A percentile compares a stretch with the other conserved stretches of the same genome.
phyloP scores from a whole-genome alignment of 2,113 vertebrate species.

The Rhagologus leucostigma region DNA sequence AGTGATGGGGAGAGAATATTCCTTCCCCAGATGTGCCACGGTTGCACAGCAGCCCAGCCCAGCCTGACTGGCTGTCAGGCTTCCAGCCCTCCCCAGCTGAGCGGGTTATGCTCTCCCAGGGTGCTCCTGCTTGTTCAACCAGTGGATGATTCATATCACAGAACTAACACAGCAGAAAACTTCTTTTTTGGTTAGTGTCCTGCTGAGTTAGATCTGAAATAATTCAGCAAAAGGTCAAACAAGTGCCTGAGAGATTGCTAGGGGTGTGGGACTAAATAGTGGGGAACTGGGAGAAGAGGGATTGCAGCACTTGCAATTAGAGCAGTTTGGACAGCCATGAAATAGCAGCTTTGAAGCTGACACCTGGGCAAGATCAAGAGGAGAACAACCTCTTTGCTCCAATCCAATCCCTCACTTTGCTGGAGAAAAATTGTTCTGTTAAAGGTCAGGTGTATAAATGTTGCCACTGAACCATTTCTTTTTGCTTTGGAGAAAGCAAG shows the following conservation, averaged over 20 bases:
- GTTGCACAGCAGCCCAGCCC: background rate
- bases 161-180: background rate
- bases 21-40: background rate
- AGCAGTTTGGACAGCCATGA: background rate
- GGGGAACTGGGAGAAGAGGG: background rate
- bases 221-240: constrained; percentile 14
- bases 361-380: constrained; percentile 3
- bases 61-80: background rate
- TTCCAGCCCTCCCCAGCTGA: background rate
- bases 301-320: constrained; percentile 19
- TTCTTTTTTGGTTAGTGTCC: background rate
- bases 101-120: background rate
- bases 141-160: background rate
- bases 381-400: background rate
- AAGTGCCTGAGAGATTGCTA: background rate
- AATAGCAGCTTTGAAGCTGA: constrained; percentile 26
- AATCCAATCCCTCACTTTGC: background rate
- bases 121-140: background rate
- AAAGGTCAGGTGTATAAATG: background rate
- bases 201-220: background rate
- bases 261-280: background rate
- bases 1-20: background rate
- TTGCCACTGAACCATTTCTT: background rate
- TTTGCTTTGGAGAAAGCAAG: background rate
- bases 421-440: background rate